Evolutionary conservation across 2,797 vertebrate genomes (phyloP).

Genomic region (Xiphophorus birchmanni): DNA sequence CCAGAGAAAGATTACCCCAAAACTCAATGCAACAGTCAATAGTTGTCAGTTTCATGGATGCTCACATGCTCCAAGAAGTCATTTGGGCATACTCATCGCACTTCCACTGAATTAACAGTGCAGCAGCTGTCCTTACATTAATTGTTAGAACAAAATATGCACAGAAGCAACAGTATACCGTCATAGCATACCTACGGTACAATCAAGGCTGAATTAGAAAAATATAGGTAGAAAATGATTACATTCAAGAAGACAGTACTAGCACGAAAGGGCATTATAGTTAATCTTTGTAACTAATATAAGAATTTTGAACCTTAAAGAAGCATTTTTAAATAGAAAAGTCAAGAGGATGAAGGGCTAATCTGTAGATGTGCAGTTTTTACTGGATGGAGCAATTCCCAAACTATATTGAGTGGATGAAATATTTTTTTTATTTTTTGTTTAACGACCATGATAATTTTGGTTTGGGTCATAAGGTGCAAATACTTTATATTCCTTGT

Average conservation of each 20-base stretch:
- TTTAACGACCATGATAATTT: slow-evolving; percentile 74
- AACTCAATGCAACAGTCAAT: slow-evolving; percentile 64
- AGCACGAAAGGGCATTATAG: slow-evolving; percentile 85
- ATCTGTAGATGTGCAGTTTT: slow-evolving; percentile 67
- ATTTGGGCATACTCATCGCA: slow-evolving; percentile 51
- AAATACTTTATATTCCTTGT: slow-evolving; percentile 79
- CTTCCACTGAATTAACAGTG: slow-evolving; percentile 58
- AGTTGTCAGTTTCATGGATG: slow-evolving; percentile 53
- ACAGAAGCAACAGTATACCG: slow-evolving; percentile 78
- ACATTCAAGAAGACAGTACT: slow-evolving; percentile 89
- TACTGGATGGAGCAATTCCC: slow-evolving; percentile 52
- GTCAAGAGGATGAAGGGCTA: slow-evolving; percentile 64
- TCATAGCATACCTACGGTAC: slow-evolving; percentile 81
- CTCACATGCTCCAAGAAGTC: slow-evolving; percentile 62
- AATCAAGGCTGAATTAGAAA: slow-evolving; percentile 87
- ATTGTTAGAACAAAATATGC: slow-evolving; percentile 71
- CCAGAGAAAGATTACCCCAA: slow-evolving; percentile 55
- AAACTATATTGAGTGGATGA: slow-evolving; percentile 61
- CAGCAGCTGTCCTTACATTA: slow-evolving; percentile 65
- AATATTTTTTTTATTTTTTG: slow-evolving; percentile 55
- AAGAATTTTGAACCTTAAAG: slow-evolving; percentile 82
- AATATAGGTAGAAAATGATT: slow-evolving; percentile 90
- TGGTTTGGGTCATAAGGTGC: slow-evolving; percentile 86
- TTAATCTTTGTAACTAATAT: slow-evolving; percentile 82
- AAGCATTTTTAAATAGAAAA: slow-evolving; percentile 84